These are phyloP conservation scores for Hesperophylax magnus DNA, from an alignment of 1,140 invertebrate species.

Conservation along the genomic window DNA sequence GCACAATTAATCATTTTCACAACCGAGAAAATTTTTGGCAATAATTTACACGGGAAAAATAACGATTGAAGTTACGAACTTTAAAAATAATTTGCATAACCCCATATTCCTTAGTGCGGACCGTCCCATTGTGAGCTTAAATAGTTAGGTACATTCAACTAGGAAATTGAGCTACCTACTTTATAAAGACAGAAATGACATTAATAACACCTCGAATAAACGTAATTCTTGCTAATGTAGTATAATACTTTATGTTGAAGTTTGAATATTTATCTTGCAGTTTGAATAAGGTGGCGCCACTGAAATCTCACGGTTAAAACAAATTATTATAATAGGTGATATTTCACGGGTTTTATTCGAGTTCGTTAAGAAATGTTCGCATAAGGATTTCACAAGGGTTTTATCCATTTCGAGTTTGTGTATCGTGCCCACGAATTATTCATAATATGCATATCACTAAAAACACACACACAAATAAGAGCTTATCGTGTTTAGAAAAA, in stretches of 20 bases:
- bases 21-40: constrained; percentile 7
- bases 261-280: constrained; percentile 31
- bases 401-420: too few relatives aligned
- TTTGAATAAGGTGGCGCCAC: constrained; percentile 35
- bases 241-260: constrained; percentile 15
- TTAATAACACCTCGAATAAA: constrained; percentile 22
- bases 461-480: too few relatives aligned
- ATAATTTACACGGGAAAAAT: background rate
- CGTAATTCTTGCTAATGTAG: constrained; percentile 45
- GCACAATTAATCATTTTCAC: constrained; percentile 2
- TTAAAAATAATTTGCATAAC: too few relatives aligned
- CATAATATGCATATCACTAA: too few relatives aligned
- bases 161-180: too few relatives aligned
- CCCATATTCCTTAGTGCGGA: too few relatives aligned
- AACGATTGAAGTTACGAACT: too few relatives aligned
- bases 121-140: too few relatives aligned
- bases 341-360: background rate
- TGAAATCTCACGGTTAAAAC: background rate
- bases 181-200: background rate
- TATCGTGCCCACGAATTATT: too few relatives aligned
- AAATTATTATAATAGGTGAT: constrained; percentile 18
- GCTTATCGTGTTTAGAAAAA: too few relatives aligned
- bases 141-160: too few relatives aligned
- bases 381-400: too few relatives aligned
- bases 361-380: background rate